These are phyloP conservation scores for Eupithecia insigniata DNA, from an alignment of 2,888 invertebrate species.

Conservation along the genomic window DNA sequence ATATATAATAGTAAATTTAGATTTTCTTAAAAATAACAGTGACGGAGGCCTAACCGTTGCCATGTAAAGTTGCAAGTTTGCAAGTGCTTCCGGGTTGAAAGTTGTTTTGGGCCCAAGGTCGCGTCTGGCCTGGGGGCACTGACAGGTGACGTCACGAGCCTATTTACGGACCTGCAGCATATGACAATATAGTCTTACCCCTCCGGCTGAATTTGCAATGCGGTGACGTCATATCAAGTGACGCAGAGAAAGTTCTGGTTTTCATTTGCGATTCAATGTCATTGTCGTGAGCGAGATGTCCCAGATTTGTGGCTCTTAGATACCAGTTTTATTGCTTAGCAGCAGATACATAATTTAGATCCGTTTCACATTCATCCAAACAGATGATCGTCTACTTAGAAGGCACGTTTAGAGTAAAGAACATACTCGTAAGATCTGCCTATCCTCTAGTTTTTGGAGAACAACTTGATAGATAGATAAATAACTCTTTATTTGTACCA, in stretches of 20 bases:
- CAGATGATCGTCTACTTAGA: background rate
- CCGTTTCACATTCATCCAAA: background rate
- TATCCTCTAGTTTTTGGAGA: background rate
- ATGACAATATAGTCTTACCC: background rate
- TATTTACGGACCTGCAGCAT: constrained; percentile 37
- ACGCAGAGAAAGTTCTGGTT: constrained; percentile 15
- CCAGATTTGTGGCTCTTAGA: background rate
- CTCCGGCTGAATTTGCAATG: background rate
- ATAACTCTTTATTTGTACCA: no score
- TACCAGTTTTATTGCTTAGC: constrained; percentile 3
- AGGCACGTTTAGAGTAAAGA: background rate
- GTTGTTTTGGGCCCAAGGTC: constrained; percentile 74
- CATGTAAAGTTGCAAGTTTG: constrained; percentile 33
- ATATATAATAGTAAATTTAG: background rate
- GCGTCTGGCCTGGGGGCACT: constrained; percentile 60
- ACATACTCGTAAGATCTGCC: background rate
- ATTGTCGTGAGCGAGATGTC: constrained; percentile 2
- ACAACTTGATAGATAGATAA: no score
- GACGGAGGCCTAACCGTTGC: constrained; percentile 16
- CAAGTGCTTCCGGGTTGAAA: constrained; percentile 74
- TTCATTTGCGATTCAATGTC: constrained; percentile 6
- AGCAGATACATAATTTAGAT: background rate
- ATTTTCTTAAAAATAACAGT: background rate
- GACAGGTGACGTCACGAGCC: constrained; percentile 58
- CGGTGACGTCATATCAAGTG: constrained; percentile 1